phyloP scores from a whole-genome alignment of 2,113 vertebrate species.

The Pygathrix nemaeus region DNA sequence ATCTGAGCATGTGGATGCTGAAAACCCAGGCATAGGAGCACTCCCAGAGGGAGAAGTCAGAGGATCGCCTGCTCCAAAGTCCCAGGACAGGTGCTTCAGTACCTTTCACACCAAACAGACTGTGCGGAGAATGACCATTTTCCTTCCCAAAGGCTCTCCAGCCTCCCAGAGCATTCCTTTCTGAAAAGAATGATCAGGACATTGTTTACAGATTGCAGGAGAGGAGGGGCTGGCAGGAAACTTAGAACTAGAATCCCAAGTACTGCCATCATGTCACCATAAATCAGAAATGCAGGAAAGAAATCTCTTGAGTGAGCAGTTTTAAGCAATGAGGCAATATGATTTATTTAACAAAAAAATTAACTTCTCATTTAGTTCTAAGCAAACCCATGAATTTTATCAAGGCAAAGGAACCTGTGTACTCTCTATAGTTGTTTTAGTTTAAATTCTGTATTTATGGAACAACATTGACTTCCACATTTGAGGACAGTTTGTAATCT shows the following conservation, averaged over 20 bases:
- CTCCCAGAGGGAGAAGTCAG: neutral
- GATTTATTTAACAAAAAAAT: neutral
- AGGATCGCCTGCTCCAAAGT: neutral
- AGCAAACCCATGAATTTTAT: neutral
- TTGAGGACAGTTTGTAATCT: neutral
- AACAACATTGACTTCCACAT: neutral
- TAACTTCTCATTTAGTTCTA: neutral
- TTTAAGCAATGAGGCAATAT: neutral
- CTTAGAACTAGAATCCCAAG: neutral
- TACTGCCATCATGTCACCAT: neutral
- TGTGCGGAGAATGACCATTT: neutral
- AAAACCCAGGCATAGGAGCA: too few relatives aligned
- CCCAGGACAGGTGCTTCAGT: neutral
- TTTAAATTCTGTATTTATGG: neutral
- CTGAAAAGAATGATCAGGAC: neutral
- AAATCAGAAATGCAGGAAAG: constrained; percentile 8
- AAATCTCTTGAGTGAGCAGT: neutral
- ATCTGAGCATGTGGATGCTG: neutral
- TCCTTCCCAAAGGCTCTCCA: neutral
- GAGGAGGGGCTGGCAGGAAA: neutral
- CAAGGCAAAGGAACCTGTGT: neutral
- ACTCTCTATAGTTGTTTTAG: neutral
- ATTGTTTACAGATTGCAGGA: neutral
- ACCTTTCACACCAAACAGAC: neutral
- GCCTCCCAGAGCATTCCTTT: neutral